A percentile compares a stretch with the other conserved stretches of the same genome.
phyloP scores from a whole-genome alignment of 1,140 invertebrate genomes.

The Papilio dardanus region DNA sequence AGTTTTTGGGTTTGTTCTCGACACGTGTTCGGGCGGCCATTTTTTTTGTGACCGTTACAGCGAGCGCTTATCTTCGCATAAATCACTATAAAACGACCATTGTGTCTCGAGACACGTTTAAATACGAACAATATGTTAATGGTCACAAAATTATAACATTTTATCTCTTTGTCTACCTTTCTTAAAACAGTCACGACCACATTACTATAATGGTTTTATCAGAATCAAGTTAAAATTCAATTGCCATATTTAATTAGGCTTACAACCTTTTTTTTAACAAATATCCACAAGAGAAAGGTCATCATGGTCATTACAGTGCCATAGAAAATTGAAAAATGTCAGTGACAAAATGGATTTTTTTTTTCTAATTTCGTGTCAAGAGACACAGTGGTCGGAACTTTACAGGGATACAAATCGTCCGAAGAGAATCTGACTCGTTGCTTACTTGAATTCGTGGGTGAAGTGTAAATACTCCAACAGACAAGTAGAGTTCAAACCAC shows the following conservation, averaged over 20 bases:
- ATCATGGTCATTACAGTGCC: background rate
- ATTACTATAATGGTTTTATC: background rate
- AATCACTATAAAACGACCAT: constrained; percentile 25
- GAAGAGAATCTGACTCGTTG: background rate
- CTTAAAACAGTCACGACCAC: constrained; percentile 2
- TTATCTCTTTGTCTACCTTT: background rate
- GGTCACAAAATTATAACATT: constrained; percentile 11
- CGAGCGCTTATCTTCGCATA: constrained; percentile 21
- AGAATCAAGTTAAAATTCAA: background rate
- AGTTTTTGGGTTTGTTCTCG: background rate
- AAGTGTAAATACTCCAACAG: background rate
- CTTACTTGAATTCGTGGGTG: background rate
- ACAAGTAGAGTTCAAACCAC: background rate
- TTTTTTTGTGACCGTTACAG: constrained; percentile 7
- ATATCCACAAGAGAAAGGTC: background rate
- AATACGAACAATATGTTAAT: constrained; percentile 20
- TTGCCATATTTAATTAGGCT: background rate
- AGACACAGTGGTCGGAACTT: too few species aligned
- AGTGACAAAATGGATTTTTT: too few species aligned
- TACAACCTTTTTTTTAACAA: background rate
- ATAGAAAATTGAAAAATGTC: background rate
- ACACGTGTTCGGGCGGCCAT: constrained; percentile 29
- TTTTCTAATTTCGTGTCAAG: too few species aligned
- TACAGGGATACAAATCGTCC: background rate
- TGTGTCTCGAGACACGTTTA: constrained; percentile 5